Percentiles rank a stretch among this genome's conserved stretches.
phyloP scores from a whole-genome alignment of 2,888 invertebrate genomes.

The Oeneis ivallda region DNA sequence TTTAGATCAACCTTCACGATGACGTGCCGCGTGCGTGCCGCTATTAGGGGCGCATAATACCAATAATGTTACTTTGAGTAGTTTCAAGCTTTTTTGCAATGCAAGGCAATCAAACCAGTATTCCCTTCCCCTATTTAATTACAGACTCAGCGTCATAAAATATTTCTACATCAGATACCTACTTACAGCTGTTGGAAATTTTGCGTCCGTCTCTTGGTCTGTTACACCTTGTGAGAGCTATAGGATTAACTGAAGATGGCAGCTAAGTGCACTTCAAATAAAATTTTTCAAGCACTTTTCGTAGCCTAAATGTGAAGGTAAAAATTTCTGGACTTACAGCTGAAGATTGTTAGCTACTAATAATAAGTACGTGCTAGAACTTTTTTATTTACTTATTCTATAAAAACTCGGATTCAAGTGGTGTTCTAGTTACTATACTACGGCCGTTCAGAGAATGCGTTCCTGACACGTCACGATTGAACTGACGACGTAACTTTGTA shows the following conservation, averaged over 20 bases:
- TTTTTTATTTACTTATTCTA: not conserved
- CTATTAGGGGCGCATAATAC: too few relatives aligned
- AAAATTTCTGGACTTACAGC: not conserved
- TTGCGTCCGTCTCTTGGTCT: not conserved
- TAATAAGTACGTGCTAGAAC: not conserved
- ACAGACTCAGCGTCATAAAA: not conserved
- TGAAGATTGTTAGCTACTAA: not conserved
- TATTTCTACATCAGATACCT: not conserved
- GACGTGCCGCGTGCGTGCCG: too few relatives aligned
- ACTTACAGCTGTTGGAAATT: not conserved
- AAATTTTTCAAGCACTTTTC: constrained; percentile 12
- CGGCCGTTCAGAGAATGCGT: too few relatives aligned
- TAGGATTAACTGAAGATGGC: constrained; percentile 19
- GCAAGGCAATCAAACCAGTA: too few relatives aligned
- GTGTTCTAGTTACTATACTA: too few relatives aligned
- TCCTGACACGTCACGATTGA: too few relatives aligned
- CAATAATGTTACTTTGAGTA: too few relatives aligned
- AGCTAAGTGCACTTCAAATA: constrained; percentile 9
- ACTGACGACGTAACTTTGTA: too few relatives aligned
- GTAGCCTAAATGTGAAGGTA: constrained; percentile 6
- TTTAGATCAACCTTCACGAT: too few relatives aligned
- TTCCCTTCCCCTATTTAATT: not conserved
- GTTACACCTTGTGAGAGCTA: constrained; percentile 7
- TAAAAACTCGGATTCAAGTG: too few relatives aligned
- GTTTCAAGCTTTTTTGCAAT: too few relatives aligned